These are phyloP conservation scores for Orycteropus afer DNA, from an alignment of 2,113 vertebrate species.

Conservation along the genomic window DNA sequence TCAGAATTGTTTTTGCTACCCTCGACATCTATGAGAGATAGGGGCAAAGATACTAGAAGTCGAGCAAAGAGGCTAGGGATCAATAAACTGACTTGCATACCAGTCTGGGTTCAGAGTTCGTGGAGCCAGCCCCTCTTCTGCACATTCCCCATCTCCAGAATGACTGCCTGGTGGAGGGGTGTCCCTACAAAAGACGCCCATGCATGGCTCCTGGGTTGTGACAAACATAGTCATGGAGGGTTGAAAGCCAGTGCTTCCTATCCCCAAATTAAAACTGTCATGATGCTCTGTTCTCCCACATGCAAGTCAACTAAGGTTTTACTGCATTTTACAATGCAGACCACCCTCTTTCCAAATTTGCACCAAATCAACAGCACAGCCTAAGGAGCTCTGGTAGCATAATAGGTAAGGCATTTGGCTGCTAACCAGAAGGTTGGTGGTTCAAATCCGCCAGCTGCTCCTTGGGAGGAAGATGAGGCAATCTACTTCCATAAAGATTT, in stretches of 20 bases:
- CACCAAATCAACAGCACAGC: no score
- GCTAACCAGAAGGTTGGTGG: no score
- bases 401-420: no score
- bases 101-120: accelerated
- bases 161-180: no score
- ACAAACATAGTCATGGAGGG: not conserved
- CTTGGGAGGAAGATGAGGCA: no score
- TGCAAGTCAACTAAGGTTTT: not conserved
- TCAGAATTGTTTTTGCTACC: not conserved
- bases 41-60: not conserved
- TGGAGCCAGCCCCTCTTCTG: not conserved
- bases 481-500: no score
- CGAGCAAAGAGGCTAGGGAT: not conserved
- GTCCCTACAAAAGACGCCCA: no score
- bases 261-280: not conserved
- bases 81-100: accelerated
- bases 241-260: not conserved
- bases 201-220: not conserved
- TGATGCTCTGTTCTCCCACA: not conserved
- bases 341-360: not conserved
- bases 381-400: no score
- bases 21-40: not conserved
- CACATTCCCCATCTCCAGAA: not conserved
- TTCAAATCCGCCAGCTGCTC: no score
- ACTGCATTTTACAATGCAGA: not conserved